These are phyloP conservation scores for Cephus pygmeus DNA, from an alignment of 2,888 invertebrate genomes.

Conservation along the genomic window DNA sequence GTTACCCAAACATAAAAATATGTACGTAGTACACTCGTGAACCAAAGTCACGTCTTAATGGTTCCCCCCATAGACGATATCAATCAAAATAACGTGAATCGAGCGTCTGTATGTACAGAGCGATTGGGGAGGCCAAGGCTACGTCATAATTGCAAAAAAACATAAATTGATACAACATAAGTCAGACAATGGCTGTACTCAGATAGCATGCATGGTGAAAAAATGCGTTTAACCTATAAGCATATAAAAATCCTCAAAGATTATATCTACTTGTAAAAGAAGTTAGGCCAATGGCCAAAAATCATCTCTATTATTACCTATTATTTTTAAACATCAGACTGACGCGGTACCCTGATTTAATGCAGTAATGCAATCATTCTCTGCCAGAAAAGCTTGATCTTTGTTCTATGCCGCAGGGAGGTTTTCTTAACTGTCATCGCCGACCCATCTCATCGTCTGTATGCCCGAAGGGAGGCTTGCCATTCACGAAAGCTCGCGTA, in stretches of 20 bases:
- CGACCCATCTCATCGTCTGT: neutral
- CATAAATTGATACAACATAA: too few relatives aligned
- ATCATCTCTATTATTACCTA: neutral
- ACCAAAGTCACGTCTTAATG: too few relatives aligned
- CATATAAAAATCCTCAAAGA: neutral
- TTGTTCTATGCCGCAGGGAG: neutral
- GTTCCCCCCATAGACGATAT: too few relatives aligned
- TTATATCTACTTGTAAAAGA: neutral
- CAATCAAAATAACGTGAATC: too few relatives aligned
- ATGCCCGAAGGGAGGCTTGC: neutral
- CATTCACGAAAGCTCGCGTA: neutral
- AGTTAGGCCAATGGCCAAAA: neutral
- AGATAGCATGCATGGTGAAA: too few relatives aligned
- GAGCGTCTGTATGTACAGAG: too few relatives aligned
- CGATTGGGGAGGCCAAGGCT: too few relatives aligned
- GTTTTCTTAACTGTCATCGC: neutral
- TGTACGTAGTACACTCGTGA: neutral
- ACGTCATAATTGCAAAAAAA: too few relatives aligned
- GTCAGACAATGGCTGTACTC: too few relatives aligned
- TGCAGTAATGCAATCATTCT: neutral
- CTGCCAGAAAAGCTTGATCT: neutral
- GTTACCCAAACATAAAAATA: too few relatives aligned
- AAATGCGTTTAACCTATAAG: too few relatives aligned
- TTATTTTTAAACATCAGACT: neutral
- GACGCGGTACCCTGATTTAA: neutral